Percentiles rank a stretch among this genome's conserved stretches.
Conservation (phyloP, 2,797 vertebrate genomes). For the Avahi laniger region DNA sequence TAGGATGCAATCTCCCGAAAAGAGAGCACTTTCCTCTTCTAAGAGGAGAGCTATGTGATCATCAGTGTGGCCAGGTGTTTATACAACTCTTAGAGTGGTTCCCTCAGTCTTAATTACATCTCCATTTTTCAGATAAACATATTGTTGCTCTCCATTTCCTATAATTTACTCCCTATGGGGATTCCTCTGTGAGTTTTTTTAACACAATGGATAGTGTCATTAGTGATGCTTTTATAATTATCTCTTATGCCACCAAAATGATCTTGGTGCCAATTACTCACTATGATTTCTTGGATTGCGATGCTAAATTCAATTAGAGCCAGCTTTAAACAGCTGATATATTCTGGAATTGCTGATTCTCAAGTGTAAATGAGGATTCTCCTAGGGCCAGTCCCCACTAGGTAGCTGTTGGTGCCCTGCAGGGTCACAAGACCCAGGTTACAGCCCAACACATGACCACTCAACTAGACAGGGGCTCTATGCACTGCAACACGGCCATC, state of each 20-base stretch:
- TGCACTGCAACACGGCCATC: slow-evolving; percentile 87
- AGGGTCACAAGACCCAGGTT: slow-evolving; percentile 98
- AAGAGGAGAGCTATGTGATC: slow-evolving; percentile 96
- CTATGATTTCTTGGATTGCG: slow-evolving; percentile 93
- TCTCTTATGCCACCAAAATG: slow-evolving; percentile 93
- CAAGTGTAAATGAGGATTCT: slow-evolving; percentile 96
- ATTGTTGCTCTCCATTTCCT: slow-evolving; percentile 83
- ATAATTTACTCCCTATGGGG: slow-evolving; percentile 84
- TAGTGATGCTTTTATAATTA: slow-evolving; percentile 88
- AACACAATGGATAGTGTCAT: slow-evolving; percentile 86
- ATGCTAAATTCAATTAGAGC: slow-evolving; percentile 88
- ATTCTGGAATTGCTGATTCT: slow-evolving; percentile 91
- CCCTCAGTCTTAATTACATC: slow-evolving; percentile 93
- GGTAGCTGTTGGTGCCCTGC: slow-evolving; percentile 97
- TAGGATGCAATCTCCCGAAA: slow-evolving; percentile 98
- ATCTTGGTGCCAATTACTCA: slow-evolving; percentile 97
- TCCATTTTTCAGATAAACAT: slow-evolving; percentile 92
- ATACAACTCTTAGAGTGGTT: slow-evolving; percentile 93
- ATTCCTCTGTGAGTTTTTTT: slow-evolving; percentile 92
- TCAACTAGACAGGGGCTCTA: slow-evolving; percentile 92
- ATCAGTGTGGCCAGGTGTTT: slow-evolving; percentile 96
- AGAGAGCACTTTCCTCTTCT: slow-evolving; percentile 94
- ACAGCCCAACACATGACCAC: slow-evolving; percentile 95
- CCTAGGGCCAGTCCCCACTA: slow-evolving; percentile 95
- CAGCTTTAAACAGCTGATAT: slow-evolving; percentile 91